These are phyloP conservation scores for Galaxea fascicularis DNA, from an alignment of 92 coral and sea anemone genomes.

Conservation along the genomic window DNA sequence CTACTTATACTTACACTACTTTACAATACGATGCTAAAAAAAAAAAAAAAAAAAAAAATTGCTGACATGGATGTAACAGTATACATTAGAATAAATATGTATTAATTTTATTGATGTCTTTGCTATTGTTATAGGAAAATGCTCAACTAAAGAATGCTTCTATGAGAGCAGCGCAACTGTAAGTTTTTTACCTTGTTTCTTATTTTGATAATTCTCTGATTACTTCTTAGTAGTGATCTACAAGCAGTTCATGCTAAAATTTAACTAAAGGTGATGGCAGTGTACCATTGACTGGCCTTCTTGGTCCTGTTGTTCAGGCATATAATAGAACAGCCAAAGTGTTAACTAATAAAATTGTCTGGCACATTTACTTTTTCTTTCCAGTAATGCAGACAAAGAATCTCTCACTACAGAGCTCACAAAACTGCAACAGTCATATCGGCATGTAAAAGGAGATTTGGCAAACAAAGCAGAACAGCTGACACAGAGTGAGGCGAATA, in stretches of 20 bases:
- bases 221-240: too few relatives aligned
- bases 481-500: conserved; percentile 74
- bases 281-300: not conserved
- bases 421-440: conserved; percentile 89
- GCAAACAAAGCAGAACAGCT: conserved; percentile 65
- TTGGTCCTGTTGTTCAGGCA: not conserved
- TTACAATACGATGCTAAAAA: too few relatives aligned
- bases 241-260: too few relatives aligned
- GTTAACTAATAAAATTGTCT: too few relatives aligned
- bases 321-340: not conserved
- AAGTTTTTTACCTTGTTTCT: conserved; percentile 14
- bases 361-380: not conserved
- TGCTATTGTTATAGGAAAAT: conserved; percentile 68
- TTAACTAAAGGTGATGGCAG: too few relatives aligned
- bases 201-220: too few relatives aligned
- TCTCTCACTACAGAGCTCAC: conserved; percentile 82
- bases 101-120: too few relatives aligned
- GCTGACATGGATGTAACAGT: too few relatives aligned
- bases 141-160: conserved; percentile 85
- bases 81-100: too few relatives aligned
- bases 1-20: too few relatives aligned
- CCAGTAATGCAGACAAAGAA: conserved; percentile 85
- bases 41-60: too few relatives aligned
- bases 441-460: conserved; percentile 81
- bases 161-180: conserved; percentile 90